Evolutionary conservation across 2,888 invertebrate species (phyloP).

Genomic region (Rhamnusium bicolor): DNA sequence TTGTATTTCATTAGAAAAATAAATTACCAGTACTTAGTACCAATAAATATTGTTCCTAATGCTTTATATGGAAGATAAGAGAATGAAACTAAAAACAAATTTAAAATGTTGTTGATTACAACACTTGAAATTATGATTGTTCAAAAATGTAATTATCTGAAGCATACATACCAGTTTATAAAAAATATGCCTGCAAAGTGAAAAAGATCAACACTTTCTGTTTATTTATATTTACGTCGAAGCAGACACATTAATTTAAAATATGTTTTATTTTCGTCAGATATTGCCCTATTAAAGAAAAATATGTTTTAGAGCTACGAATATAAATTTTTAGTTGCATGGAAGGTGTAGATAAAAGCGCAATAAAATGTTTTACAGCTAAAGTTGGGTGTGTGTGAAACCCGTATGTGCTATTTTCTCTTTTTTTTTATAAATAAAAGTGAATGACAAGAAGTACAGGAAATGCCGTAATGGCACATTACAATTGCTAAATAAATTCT

Average conservation of each 20-base stretch:
- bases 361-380: slow-evolving; percentile 1
- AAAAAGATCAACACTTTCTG: too few species aligned
- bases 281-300: neutral
- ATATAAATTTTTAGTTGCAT: slow-evolving; percentile 5
- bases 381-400: neutral
- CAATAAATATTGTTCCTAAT: too few species aligned
- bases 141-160: too few species aligned
- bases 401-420: neutral
- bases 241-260: neutral
- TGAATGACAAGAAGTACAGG: slow-evolving; percentile 9
- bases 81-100: too few species aligned
- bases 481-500: slow-evolving; percentile 12
- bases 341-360: slow-evolving; percentile 6
- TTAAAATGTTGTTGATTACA: too few species aligned
- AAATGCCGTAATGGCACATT: slow-evolving; percentile 7
- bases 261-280: neutral
- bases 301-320: neutral
- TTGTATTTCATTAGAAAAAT: too few species aligned
- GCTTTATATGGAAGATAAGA: too few species aligned
- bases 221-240: too few species aligned
- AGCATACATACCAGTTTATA: too few species aligned
- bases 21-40: too few species aligned
- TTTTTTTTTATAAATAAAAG: slow-evolving; percentile 4
- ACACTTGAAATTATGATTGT: too few species aligned
- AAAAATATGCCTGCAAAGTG: too few species aligned